phyloP scores from a whole-genome alignment of 30 jellyfish, hydroid and myxozoan species.

The Aurelia aurita complex sp. Pacific region DNA sequence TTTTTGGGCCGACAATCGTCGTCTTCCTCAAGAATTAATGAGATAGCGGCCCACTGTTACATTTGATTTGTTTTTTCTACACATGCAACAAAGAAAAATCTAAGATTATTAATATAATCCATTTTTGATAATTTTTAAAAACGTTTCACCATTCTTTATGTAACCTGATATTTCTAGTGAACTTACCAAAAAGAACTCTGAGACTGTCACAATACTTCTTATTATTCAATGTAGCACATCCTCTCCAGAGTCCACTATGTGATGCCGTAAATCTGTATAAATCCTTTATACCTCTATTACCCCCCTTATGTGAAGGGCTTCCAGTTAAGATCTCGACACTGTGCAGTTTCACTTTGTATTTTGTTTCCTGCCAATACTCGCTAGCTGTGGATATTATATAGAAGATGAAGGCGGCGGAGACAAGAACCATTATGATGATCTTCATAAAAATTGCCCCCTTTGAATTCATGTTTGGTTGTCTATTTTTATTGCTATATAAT shows the following conservation, averaged over 20 bases:
- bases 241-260: constrained; percentile 73
- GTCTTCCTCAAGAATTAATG: too few relatives aligned
- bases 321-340: constrained; percentile 29
- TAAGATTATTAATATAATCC: too few relatives aligned
- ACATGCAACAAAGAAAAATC: too few relatives aligned
- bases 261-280: constrained; percentile 55
- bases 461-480: constrained; percentile 24
- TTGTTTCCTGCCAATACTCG: constrained; percentile 89
- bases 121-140: too few relatives aligned
- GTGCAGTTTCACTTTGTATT: constrained; percentile 55
- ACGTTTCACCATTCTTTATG: too few relatives aligned
- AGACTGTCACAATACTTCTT: constrained; percentile 26
- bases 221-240: constrained; percentile 49
- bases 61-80: too few relatives aligned
- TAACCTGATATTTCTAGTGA: too few relatives aligned
- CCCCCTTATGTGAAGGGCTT: not conserved
- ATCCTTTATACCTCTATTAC: not conserved
- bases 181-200: constrained; percentile 40
- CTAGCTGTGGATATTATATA: constrained; percentile 70
- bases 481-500: too few relatives aligned
- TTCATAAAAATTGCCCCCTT: constrained; percentile 40
- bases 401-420: constrained; percentile 68
- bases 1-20: too few relatives aligned
- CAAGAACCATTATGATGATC: constrained; percentile 40
- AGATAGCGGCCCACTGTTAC: too few relatives aligned